Conservation (phyloP, 2,797 vertebrate genomes). For the Lagorchestes hirsutus region DNA sequence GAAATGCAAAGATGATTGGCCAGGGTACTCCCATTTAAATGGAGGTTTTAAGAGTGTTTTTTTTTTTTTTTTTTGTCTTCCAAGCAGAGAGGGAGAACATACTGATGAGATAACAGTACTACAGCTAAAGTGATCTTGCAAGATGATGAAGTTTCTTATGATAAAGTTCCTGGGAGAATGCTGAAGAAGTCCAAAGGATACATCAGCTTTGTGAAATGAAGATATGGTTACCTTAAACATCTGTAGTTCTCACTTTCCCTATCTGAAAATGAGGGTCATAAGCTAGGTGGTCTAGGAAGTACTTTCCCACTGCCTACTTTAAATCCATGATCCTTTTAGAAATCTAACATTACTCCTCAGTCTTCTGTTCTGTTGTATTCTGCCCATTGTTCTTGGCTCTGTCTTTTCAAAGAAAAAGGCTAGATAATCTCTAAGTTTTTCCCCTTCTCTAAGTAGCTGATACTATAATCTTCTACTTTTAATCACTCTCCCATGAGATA, state of each 20-base stretch:
- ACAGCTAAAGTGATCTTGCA: not conserved
- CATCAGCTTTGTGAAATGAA: not conserved
- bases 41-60: not conserved
- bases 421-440: not conserved
- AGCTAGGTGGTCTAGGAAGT: not conserved
- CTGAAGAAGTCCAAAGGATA: not conserved
- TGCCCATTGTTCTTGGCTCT: not conserved
- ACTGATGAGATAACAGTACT: not conserved
- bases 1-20: not conserved
- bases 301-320: not conserved
- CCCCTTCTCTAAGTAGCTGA: not conserved
- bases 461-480: not conserved
- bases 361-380: not conserved
- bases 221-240: not conserved
- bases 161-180: not conserved
- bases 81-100: not conserved
- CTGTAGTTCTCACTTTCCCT: not conserved
- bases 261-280: not conserved
- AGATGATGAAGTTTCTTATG: not conserved
- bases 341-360: not conserved
- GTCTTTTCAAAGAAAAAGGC: not conserved
- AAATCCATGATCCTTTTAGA: not conserved
- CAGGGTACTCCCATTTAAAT: not conserved
- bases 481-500: not conserved
- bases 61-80: not conserved